Evolutionary conservation across 2,888 invertebrate genomes (phyloP).

Genomic region (Teleiodes luculella): DNA sequence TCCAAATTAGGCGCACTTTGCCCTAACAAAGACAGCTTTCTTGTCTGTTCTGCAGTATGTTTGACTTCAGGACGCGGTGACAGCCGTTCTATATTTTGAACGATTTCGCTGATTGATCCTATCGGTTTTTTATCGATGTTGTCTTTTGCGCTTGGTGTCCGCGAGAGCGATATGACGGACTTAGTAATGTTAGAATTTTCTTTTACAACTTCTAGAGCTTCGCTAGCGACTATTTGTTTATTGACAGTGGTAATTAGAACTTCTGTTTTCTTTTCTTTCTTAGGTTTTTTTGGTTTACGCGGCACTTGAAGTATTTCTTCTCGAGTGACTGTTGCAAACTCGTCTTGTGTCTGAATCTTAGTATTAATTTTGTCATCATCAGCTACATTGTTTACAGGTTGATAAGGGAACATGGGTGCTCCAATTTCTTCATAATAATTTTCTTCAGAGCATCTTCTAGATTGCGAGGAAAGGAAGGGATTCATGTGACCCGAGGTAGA

Average conservation of each 20-base stretch:
- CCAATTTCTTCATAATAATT: slow-evolving; percentile 72
- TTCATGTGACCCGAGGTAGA: slow-evolving; percentile 27
- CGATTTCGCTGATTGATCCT: slow-evolving; percentile 41
- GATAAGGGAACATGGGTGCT: slow-evolving; percentile 32
- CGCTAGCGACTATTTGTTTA: neutral
- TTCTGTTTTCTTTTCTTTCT: slow-evolving; percentile 36
- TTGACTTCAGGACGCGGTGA: slow-evolving; percentile 27
- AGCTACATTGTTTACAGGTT: slow-evolving; percentile 53
- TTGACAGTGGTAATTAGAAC: slow-evolving; percentile 16
- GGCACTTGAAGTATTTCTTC: slow-evolving; percentile 67
- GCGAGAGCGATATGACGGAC: slow-evolving; percentile 60
- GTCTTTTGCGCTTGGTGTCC: slow-evolving; percentile 61
- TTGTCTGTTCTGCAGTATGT: slow-evolving; percentile 31
- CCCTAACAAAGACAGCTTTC: slow-evolving; percentile 52
- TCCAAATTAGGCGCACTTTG: slow-evolving; percentile 40
- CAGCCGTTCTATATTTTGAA: slow-evolving; percentile 47
- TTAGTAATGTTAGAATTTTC: slow-evolving; percentile 52
- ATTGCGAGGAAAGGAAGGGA: slow-evolving; percentile 31
- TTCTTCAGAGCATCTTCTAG: slow-evolving; percentile 47
- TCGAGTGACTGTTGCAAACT: slow-evolving; percentile 47
- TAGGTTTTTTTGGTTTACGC: slow-evolving; percentile 59
- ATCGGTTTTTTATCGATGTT: slow-evolving; percentile 37
- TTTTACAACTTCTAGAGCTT: slow-evolving; percentile 29
- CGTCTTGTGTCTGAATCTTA: slow-evolving; percentile 42
- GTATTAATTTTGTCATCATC: slow-evolving; percentile 63